A percentile compares a stretch with the other conserved stretches of the same genome.
These are phyloP conservation scores for Agrilus cyanescens DNA, from an alignment of 2,888 invertebrate genomes.

Conservation along the genomic window DNA sequence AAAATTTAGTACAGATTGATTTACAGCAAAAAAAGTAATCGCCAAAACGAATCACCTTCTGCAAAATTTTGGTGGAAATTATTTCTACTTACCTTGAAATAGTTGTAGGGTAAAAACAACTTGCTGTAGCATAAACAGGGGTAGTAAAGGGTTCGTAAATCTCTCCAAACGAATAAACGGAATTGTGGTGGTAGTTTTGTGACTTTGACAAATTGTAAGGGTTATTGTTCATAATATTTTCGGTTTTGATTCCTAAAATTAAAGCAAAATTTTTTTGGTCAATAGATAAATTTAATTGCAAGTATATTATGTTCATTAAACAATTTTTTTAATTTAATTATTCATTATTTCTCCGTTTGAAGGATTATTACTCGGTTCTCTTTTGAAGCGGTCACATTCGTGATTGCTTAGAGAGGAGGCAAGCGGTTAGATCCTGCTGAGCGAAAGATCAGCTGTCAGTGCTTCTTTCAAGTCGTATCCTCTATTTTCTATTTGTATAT, in stretches of 20 bases:
- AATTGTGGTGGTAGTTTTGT: conserved; percentile 20
- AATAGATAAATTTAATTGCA: no score
- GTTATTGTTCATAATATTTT: conserved; percentile 25
- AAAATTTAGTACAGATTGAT: no score
- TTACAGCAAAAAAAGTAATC: no score
- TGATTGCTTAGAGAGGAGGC: background rate
- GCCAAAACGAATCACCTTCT: no score
- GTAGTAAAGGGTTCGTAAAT: conserved; percentile 29
- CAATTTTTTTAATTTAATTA: no score
- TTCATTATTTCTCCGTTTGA: no score
- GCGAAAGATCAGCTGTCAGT: conserved; percentile 25
- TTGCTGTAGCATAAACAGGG: conserved; percentile 26
- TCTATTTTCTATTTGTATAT: conserved; percentile 24
- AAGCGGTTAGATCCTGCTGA: conserved; percentile 18
- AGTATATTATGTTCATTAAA: no score
- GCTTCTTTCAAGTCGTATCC: conserved; percentile 21
- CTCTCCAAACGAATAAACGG: conserved; percentile 19
- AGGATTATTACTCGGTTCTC: no score
- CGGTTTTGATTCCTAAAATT: conserved; percentile 27
- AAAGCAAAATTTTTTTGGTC: background rate
- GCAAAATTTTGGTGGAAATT: background rate
- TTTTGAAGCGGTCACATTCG: background rate
- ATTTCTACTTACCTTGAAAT: conserved; percentile 21
- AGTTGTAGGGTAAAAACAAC: conserved; percentile 29
- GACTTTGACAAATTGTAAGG: conserved; percentile 27